A percentile compares a stretch with the other conserved stretches of the same genome.
These are phyloP conservation scores for Physella acuta DNA, from an alignment of 1,140 invertebrate genomes.

Conservation along the genomic window DNA sequence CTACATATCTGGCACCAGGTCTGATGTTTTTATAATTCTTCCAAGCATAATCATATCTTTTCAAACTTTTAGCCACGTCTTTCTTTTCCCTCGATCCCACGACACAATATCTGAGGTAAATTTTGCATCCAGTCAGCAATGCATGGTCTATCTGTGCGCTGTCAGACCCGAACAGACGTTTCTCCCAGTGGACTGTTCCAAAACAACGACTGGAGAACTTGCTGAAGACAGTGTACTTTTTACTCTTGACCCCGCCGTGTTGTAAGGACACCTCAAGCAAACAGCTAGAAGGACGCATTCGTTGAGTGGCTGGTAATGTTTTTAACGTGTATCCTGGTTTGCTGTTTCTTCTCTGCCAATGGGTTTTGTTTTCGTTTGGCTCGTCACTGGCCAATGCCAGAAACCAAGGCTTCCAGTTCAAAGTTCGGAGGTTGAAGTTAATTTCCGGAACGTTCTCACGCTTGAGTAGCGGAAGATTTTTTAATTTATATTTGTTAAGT, in stretches of 20 bases:
- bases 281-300: too few species aligned
- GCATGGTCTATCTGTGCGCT: slow-evolving; percentile 1
- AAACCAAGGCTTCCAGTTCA: slow-evolving; percentile 7
- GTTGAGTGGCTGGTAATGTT: background rate
- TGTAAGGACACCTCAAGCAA: slow-evolving; percentile 15
- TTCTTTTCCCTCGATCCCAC: background rate
- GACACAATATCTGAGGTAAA: background rate
- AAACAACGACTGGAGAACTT: slow-evolving; percentile 10
- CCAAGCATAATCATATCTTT: slow-evolving; percentile 22
- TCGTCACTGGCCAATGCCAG: background rate
- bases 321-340: slow-evolving; percentile 5
- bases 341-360: background rate
- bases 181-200: background rate
- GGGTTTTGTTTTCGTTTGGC: background rate
- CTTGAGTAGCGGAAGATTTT: slow-evolving; percentile 26
- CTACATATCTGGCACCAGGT: background rate
- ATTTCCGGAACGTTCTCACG: slow-evolving; percentile 29
- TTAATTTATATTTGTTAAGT: background rate
- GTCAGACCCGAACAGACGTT: background rate
- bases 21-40: slow-evolving; percentile 3
- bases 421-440: slow-evolving; percentile 23
- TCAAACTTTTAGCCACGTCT: background rate
- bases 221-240: slow-evolving; percentile 7
- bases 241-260: background rate
- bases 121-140: background rate